Evolutionary conservation across 2,888 invertebrate species (phyloP).

Genomic region (Tetropium fuscum): DNA sequence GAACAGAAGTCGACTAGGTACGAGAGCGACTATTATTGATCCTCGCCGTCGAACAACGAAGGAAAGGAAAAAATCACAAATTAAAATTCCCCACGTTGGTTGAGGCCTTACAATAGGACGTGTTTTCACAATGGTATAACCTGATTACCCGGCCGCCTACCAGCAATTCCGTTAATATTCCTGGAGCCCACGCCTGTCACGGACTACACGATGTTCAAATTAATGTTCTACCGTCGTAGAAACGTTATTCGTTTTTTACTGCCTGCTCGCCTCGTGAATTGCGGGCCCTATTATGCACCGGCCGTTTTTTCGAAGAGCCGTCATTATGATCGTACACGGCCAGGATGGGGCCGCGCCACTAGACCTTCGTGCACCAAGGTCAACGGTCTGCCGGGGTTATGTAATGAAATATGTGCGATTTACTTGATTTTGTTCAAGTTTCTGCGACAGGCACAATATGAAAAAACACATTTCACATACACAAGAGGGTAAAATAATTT

Average conservation of each 20-base stretch:
- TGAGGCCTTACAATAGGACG: constrained; percentile 38
- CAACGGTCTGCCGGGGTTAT: no score
- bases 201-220: constrained; percentile 34
- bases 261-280: constrained; percentile 3
- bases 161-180: constrained; percentile 36
- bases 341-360: neutral
- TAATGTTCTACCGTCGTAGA: constrained; percentile 32
- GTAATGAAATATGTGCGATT: no score
- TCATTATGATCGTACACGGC: constrained; percentile 6
- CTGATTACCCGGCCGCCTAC: constrained; percentile 39
- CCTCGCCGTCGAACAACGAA: constrained; percentile 6
- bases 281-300: constrained; percentile 10
- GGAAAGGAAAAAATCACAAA: constrained; percentile 23
- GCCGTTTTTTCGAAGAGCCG: constrained; percentile 4
- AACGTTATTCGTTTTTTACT: constrained; percentile 34
- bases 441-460: no score
- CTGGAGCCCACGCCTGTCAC: constrained; percentile 32
- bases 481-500: no score
- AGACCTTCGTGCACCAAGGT: no score
- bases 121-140: constrained; percentile 40
- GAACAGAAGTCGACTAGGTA: constrained; percentile 11
- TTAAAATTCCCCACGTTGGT: constrained; percentile 35
- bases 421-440: no score
- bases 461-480: no score
- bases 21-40: neutral